Conservation (phyloP, 2,113 vertebrate species). For the Hippocampus comes region DNA sequence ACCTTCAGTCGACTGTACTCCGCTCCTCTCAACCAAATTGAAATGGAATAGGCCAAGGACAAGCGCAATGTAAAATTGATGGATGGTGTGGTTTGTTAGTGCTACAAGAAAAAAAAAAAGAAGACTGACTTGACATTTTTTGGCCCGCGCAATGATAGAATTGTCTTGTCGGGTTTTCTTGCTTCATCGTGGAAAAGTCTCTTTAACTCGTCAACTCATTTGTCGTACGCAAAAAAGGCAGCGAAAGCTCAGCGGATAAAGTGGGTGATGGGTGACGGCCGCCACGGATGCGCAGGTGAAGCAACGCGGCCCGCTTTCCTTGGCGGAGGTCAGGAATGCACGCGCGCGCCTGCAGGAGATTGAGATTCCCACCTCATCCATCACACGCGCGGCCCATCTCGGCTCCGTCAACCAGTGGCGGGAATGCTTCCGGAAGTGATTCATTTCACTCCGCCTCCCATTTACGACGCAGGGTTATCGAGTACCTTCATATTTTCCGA, state of each 20-base stretch:
- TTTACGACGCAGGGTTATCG: constrained; percentile 56
- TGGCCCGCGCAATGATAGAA: neutral
- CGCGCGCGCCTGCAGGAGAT: constrained; percentile 39
- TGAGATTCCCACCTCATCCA: constrained; percentile 61
- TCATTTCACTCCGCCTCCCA: constrained; percentile 54
- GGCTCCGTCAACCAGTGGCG: constrained; percentile 17
- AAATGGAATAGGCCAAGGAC: neutral
- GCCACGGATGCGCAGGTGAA: constrained; percentile 51
- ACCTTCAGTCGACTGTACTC: neutral
- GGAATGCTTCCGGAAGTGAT: constrained; percentile 59
- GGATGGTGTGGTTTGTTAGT: neutral
- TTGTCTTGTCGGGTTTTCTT: constrained; percentile 1
- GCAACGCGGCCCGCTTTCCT: constrained; percentile 60
- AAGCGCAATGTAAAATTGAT: neutral
- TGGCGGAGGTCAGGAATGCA: constrained; percentile 57
- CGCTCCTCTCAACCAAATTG: neutral
- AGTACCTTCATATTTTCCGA: constrained; percentile 35
- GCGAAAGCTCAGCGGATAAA: constrained; percentile 14
- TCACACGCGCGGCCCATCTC: constrained; percentile 52
- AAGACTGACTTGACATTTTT: neutral
- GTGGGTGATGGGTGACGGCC: neutral
- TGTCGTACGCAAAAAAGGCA: constrained; percentile 2
- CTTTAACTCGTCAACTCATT: constrained; percentile 7
- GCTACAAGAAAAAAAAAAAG: neutral
- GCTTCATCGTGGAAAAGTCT: neutral